phyloP scores from a whole-genome alignment of 2,113 vertebrate genomes.

The Dasyurus viverrinus region DNA sequence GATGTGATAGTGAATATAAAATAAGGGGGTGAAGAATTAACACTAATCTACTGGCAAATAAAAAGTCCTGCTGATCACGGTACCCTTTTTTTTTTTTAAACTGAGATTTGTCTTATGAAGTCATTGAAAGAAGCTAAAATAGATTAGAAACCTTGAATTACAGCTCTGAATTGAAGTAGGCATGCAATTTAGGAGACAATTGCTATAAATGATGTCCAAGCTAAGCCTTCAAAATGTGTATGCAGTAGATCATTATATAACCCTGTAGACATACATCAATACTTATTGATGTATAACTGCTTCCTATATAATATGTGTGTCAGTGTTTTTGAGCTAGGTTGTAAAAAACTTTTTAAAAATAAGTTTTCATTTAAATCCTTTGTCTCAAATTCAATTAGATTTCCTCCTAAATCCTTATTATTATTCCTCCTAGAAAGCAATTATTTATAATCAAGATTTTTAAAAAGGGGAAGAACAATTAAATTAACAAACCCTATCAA shows the following conservation, averaged over 20 bases:
- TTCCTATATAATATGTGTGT: not conserved
- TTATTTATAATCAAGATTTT: not conserved
- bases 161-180: not conserved
- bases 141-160: not conserved
- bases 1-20: slow-evolving; percentile 41
- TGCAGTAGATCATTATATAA: not conserved
- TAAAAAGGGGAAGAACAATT: not conserved
- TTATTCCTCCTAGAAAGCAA: not conserved
- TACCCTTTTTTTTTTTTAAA: not conserved
- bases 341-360: not conserved
- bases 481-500: not conserved
- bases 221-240: not conserved
- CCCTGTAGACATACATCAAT: not conserved
- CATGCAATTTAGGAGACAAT: slow-evolving; percentile 2
- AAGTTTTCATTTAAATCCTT: not conserved
- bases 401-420: not conserved
- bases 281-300: not conserved
- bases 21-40: slow-evolving; percentile 54
- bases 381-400: not conserved
- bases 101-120: not conserved
- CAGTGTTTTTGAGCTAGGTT: not conserved
- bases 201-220: not conserved
- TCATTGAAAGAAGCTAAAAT: slow-evolving; percentile 31
- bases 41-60: slow-evolving; percentile 58
- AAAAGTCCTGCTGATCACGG: not conserved